These are phyloP conservation scores for Hydropsyche betteni DNA, from an alignment of 2,888 invertebrate species.

Conservation along the genomic window DNA sequence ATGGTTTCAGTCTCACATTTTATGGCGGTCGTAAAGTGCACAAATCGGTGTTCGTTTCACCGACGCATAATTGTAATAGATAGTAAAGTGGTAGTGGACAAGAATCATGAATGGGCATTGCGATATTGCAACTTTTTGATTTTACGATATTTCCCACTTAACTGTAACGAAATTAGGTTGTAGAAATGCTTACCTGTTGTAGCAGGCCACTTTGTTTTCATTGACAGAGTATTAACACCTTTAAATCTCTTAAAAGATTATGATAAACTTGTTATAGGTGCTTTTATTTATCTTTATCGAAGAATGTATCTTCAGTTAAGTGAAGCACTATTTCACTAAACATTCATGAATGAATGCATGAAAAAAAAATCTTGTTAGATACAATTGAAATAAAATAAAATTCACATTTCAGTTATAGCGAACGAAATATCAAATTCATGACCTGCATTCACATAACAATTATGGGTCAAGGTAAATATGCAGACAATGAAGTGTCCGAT, in stretches of 20 bases:
- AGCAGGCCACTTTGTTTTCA: conserved; percentile 4
- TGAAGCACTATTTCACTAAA: no score
- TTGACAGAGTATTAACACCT: not conserved
- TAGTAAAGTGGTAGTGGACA: no score
- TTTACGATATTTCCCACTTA: conserved; percentile 20
- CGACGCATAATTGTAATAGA: not conserved
- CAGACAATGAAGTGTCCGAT: no score
- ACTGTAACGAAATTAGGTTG: not conserved
- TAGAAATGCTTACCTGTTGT: not conserved
- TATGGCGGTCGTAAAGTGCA: conserved; percentile 1
- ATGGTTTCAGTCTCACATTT: conserved; percentile 13
- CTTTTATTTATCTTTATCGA: no score
- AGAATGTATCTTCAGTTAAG: no score
- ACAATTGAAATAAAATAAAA: no score
- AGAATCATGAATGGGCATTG: not conserved
- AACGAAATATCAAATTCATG: no score
- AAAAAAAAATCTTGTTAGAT: no score
- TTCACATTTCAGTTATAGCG: no score
- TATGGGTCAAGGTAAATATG: no score
- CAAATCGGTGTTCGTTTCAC: conserved; percentile 2
- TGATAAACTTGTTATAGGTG: not conserved
- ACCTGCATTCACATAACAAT: no score
- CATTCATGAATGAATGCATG: no score
- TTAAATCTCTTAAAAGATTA: not conserved
- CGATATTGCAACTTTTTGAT: conserved; percentile 22